phyloP scores from a whole-genome alignment of 2,797 vertebrate genomes.

The Intellagama lesueurii region DNA sequence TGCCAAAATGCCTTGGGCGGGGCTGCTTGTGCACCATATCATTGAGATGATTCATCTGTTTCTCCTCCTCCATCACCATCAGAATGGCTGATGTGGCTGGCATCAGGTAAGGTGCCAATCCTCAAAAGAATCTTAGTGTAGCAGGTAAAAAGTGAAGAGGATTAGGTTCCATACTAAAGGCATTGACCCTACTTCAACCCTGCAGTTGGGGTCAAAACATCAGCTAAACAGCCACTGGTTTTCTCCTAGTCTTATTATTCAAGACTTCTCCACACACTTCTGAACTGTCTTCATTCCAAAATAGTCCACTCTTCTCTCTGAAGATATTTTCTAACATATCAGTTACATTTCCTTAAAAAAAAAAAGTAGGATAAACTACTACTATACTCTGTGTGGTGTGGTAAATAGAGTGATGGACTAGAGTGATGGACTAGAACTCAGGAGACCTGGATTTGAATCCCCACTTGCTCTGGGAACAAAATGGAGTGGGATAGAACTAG shows the following conservation, averaged over 20 bases:
- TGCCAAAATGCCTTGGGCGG: neutral
- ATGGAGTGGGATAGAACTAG: too few relatives aligned
- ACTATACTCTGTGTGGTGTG: too few relatives aligned
- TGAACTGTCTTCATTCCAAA: neutral
- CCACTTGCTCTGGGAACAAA: too few relatives aligned
- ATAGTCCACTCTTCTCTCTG: neutral
- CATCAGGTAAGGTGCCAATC: neutral
- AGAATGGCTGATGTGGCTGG: neutral
- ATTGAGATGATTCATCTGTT: conserved; percentile 20
- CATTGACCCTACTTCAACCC: neutral
- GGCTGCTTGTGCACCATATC: conserved; percentile 4
- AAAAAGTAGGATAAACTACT: neutral
- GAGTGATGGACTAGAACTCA: too few relatives aligned
- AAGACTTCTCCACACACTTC: neutral
- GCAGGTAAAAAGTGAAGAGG: neutral
- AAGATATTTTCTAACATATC: neutral
- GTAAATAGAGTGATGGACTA: too few relatives aligned
- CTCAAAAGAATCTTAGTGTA: neutral
- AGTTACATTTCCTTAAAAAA: neutral
- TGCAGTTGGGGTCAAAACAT: neutral
- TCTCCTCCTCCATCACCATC: neutral
- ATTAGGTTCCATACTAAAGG: neutral
- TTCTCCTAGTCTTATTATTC: neutral
- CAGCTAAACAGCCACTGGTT: neutral
- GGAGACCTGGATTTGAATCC: too few relatives aligned